Evolutionary conservation across 2,113 vertebrate species (phyloP).

Genomic region (Thomomys bottae): DNA sequence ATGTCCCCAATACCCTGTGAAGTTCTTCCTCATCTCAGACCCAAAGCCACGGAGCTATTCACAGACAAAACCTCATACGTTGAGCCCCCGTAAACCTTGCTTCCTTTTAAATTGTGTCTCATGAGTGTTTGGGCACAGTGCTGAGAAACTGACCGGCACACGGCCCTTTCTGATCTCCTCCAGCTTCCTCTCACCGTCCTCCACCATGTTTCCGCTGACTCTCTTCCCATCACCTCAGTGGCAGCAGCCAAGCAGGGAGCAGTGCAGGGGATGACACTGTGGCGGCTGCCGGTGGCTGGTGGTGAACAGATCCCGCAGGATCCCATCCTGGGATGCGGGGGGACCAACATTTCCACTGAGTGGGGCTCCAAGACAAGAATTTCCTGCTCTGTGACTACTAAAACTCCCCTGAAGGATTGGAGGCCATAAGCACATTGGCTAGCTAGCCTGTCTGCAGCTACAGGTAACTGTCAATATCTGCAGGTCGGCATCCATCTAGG

Average conservation of each 20-base stretch:
- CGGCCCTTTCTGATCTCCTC: background rate
- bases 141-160: too few relatives aligned
- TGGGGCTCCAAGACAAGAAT: background rate
- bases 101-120: background rate
- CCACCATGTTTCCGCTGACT: background rate
- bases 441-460: background rate
- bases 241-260: background rate
- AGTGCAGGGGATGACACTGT: rapidly evolving
- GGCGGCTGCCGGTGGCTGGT: background rate
- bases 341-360: background rate
- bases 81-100: background rate
- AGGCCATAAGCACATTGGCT: background rate
- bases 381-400: background rate
- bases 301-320: background rate
- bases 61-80: background rate
- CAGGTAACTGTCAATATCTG: background rate
- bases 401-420: background rate
- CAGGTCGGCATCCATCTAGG: background rate
- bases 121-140: background rate
- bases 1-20: too few relatives aligned
- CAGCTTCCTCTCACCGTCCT: rapidly evolving
- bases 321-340: rapidly evolving
- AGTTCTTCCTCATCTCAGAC: too few relatives aligned
- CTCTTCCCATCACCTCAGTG: background rate
- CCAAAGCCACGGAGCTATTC: background rate